phyloP scores from a whole-genome alignment of 1,140 invertebrate species.

The Hylaeus anthracinus region DNA sequence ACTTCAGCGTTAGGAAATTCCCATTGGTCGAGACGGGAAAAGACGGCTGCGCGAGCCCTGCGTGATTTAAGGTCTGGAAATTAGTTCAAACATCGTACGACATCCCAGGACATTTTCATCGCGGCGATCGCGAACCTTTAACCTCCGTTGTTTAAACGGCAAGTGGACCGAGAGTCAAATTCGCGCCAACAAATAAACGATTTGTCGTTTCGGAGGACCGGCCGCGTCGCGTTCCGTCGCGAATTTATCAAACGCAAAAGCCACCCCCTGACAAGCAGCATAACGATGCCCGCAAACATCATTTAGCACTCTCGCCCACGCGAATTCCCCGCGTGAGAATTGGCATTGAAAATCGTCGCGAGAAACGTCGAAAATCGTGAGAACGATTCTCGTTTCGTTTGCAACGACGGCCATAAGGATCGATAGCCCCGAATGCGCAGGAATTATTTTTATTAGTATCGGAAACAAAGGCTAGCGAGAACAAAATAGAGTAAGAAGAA shows the following conservation, averaged over 20 bases:
- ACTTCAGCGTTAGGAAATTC: slow-evolving; percentile 8
- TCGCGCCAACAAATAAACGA: not conserved
- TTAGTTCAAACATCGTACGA: no score
- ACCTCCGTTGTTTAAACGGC: not conserved
- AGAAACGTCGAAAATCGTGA: not conserved
- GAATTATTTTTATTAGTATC: no score
- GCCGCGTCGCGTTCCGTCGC: not conserved
- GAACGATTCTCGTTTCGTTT: not conserved
- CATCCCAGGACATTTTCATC: no score
- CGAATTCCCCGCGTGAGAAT: not conserved
- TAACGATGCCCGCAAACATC: slow-evolving; percentile 25
- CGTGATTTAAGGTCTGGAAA: slow-evolving; percentile 5
- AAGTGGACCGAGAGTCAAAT: not conserved
- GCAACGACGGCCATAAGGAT: not conserved
- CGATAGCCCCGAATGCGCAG: no score
- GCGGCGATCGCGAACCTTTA: no score
- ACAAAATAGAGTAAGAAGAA: no score
- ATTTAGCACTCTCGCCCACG: slow-evolving; percentile 30
- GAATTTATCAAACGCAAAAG: slow-evolving; percentile 28
- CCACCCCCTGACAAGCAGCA: not conserved
- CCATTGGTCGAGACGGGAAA: slow-evolving; percentile 3
- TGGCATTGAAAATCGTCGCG: not conserved
- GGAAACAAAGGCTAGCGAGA: no score
- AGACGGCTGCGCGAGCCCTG: not conserved
- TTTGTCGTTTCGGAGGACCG: slow-evolving; percentile 1